Base-by-base conservation (phyloP, 2,113 vertebrate species). In the Oncorhynchus gorbuscha region DNA sequence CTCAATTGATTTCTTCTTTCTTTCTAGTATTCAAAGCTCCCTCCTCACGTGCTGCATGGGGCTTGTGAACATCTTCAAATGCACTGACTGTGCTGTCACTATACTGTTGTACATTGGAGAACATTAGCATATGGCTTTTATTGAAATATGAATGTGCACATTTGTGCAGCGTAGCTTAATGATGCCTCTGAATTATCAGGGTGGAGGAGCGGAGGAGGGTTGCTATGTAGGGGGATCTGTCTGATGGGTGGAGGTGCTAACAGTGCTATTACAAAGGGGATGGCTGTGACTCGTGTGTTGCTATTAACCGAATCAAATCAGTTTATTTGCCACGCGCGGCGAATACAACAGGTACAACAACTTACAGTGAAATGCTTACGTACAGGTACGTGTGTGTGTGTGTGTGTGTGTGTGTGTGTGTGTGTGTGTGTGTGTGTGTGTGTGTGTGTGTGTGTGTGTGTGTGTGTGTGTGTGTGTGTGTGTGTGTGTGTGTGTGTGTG, bases 71-170 rank as follows among this genome's bases (percentile, higher is more conserved):
- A 58, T 74, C 74, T 77, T 85, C 81, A 87, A 76, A 82, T 69
- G 62, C 18, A 39, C 62, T 26, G 49, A 2, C 35, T 71, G 22
- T 24, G 59, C 18, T 9, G 18, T 3, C 59, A 9, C 18, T 65
- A 58, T 55, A 79, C 86, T 77, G 58, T 24, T 75, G 77, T 76
- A 80, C 85, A 83, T 90, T 89, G 79, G 80, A 74, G 62, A 8
- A 79, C 77, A 90, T 89, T 81, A 88, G 83, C 85, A 83, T 85
- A 81, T 64, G 70, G 76, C 65, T 79, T 35, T 77, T 64, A 83
- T 77, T 92, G 75, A 90, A 90, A 90, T 90, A 92, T 91, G 86
- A 76, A 92, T 90, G 81, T 74, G 77, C 74, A 55, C 76, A 79
- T 80, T 79, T 78, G 82, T 81, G 82, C 71, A 71, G 13, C 7